Conservation (phyloP, 1,140 invertebrate species). For the Caerostris darwini region DNA sequence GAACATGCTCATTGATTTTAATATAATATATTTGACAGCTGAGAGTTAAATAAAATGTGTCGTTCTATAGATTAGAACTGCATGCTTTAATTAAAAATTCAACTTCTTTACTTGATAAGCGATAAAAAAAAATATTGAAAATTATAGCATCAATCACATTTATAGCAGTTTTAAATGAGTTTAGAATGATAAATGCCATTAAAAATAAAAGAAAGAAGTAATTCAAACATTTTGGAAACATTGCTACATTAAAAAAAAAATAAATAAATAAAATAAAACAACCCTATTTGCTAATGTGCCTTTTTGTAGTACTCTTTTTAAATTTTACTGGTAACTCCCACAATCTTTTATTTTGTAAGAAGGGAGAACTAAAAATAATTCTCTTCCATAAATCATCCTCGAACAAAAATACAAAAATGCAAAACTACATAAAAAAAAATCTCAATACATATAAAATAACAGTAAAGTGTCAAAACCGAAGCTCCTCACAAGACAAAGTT, state of each 20-base stretch:
- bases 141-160: too few species aligned
- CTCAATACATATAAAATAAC: conserved; percentile 45
- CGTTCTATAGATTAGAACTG: too few species aligned
- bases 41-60: too few species aligned
- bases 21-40: too few species aligned
- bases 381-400: conserved; percentile 46
- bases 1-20: too few species aligned
- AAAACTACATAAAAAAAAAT: conserved; percentile 35
- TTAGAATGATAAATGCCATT: conserved; percentile 15
- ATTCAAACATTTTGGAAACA: neutral
- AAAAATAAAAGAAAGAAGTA: neutral
- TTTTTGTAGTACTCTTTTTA: neutral
- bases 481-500: conserved; percentile 18
- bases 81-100: too few species aligned
- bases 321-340: neutral
- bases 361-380: conserved; percentile 28
- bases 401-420: too few species aligned
- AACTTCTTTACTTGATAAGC: too few species aligned
- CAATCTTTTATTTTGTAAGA: neutral
- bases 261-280: neutral
- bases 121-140: too few species aligned
- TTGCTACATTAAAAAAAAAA: neutral
- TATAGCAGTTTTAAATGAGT: too few species aligned
- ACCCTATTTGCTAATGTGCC: neutral
- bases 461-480: conserved; percentile 52